Percentiles rank a stretch among this genome's conserved stretches.
Conservation (phyloP, 2,888 invertebrate genomes). For the Homarus gammarus region DNA sequence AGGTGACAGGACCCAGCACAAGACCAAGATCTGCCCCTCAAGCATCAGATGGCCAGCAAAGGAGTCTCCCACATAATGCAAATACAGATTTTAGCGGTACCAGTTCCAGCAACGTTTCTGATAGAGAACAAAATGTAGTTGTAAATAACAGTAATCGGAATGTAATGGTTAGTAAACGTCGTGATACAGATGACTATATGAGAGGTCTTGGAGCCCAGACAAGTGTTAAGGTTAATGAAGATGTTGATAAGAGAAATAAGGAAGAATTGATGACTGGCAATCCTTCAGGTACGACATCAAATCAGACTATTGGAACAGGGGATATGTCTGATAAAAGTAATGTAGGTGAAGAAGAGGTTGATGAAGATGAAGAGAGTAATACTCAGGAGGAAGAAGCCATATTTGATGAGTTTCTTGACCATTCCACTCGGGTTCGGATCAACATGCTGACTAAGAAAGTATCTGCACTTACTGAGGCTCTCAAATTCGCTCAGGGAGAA, state of each 20-base stretch:
- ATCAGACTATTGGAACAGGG: neutral
- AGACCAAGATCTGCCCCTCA: neutral
- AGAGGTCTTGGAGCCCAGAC: neutral
- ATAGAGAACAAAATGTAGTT: neutral
- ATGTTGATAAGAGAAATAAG: too few species aligned
- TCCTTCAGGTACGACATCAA: too few species aligned
- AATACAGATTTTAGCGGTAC: neutral
- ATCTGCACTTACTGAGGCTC: constrained; percentile 12
- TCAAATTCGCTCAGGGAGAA: constrained; percentile 36
- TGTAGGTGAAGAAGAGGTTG: neutral
- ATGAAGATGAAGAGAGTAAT: neutral
- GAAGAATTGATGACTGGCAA: too few species aligned
- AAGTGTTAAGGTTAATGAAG: neutral
- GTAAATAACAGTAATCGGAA: neutral
- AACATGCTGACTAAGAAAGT: constrained; percentile 24
- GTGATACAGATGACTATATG: neutral
- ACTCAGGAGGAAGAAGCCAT: constrained; percentile 13
- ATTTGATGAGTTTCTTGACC: constrained; percentile 65
- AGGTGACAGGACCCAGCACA: neutral
- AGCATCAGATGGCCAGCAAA: neutral
- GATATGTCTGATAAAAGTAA: neutral
- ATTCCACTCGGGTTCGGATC: constrained; percentile 21
- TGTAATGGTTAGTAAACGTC: neutral
- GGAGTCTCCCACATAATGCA: neutral
- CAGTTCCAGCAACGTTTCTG: neutral